Base-by-base conservation (phyloP, 2,888 invertebrate genomes). In the Harmothoe impar region DNA sequence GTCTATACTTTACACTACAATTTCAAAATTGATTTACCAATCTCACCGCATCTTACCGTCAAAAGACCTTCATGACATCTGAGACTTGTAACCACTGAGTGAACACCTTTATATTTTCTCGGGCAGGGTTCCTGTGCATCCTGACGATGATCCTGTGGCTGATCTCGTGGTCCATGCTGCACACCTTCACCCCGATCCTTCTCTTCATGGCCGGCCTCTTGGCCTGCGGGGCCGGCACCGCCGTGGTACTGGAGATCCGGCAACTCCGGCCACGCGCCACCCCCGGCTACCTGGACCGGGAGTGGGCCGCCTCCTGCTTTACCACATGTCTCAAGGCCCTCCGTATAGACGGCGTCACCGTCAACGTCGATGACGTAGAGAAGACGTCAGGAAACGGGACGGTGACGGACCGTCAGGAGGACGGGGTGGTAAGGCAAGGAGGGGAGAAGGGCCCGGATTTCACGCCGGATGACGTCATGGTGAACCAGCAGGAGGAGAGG, bases 251-350 rank as follows among this genome's bases (percentile, higher is more conserved):
- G 0, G 81, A 81, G 81, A 81, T 81, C 43, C 81, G 81, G 7
- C 81, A 81, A 20, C 20, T 81, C 10, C 3, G n/a, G 15, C 43
- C 43, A 10, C 25, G 31, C 7, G 12, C 81, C 43, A 33, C 15
- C 17, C 15, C n/a, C 0, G 35, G 81, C 43, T 81, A 81, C 81
- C 17, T 81, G 15, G 81, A 81, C 81, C 35, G 81, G 0, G 12
- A 81, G 35, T 81, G 81, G 35, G 81, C 81, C 0, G 81, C 81
- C 7, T 81, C 81, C 81, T 81, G 81, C 43, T 43, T 81, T 5
- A 81, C 17, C 81, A 35, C 35, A 3, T 3, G 31, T 35, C 81
- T 81, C 33, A 1, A 20, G 43, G 43, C 43, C 23, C 3, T 33
- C 12, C 33, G 43, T 5, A 81, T 81, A 7, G 35, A 81, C 33